Evolutionary conservation across 2,888 invertebrate genomes (phyloP).

Genomic region (Koerneria pararmatus): DNA sequence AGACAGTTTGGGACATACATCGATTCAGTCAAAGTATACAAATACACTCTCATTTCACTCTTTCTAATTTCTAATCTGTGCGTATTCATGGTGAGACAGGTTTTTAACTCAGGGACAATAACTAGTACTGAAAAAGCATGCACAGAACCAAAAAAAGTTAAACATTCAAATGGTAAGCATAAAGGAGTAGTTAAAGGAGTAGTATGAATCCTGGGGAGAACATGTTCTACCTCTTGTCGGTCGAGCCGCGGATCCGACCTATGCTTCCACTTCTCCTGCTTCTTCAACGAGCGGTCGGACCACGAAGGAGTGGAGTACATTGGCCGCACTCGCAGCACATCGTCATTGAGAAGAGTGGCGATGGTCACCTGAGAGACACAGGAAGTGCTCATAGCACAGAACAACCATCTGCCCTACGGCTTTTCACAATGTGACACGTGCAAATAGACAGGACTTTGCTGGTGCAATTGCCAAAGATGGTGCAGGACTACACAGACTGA

Average conservation of each 20-base stretch:
- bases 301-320: constrained; percentile 43
- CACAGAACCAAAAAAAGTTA: too few species aligned
- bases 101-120: too few species aligned
- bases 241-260: constrained; percentile 39
- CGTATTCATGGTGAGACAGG: too few species aligned
- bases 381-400: constrained; percentile 12
- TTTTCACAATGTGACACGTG: too few species aligned
- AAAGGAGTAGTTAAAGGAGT: not conserved
- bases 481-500: too few species aligned
- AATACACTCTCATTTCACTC: too few species aligned
- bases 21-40: too few species aligned
- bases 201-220: not conserved
- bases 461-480: too few species aligned
- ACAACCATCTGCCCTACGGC: not conserved
- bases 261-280: constrained; percentile 43
- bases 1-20: too few species aligned
- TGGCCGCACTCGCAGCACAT: constrained; percentile 34
- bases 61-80: too few species aligned
- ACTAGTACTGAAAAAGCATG: too few species aligned
- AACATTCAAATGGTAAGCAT: not conserved
- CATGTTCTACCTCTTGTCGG: constrained; percentile 26
- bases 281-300: constrained; percentile 37
- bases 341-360: constrained; percentile 47
- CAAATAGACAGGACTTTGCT: too few species aligned
- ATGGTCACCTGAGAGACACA: constrained; percentile 41